Conservation (phyloP, 1,140 invertebrate genomes). For the Spodoptera frugiperda region DNA sequence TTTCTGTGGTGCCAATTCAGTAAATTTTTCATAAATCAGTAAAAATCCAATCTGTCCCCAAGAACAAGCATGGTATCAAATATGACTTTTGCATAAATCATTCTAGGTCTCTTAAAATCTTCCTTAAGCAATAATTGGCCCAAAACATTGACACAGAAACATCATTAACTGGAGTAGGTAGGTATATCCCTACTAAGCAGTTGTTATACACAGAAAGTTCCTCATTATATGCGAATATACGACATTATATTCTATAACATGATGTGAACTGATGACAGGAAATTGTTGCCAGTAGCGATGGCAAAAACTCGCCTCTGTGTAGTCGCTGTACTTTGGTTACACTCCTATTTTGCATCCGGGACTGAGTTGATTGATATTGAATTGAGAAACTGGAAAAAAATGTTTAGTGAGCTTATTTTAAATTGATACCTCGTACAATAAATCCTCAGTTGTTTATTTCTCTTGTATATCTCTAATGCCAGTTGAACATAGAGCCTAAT, state of each 20-base stretch:
- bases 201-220: conserved; percentile 2
- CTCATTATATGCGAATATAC: conserved; percentile 18
- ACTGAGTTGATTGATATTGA: conserved; percentile 31
- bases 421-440: conserved; percentile 19
- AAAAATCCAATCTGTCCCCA: no score
- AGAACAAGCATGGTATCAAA: no score
- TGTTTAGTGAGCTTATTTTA: background rate
- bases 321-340: conserved; percentile 16
- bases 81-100: no score
- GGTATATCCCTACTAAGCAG: background rate
- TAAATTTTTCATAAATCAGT: no score
- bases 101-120: no score
- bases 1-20: no score
- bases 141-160: background rate
- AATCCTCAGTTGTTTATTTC: conserved; percentile 1
- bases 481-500: background rate
- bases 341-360: conserved; percentile 65
- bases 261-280: conserved; percentile 57
- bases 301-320: conserved; percentile 50
- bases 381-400: background rate
- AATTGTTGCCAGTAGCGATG: conserved; percentile 55
- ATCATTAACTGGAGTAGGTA: no score
- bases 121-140: no score
- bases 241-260: conserved; percentile 39
- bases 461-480: conserved; percentile 14